Evolutionary conservation across 2,888 invertebrate species (phyloP).

Genomic region (Mesochorus sp.): DNA sequence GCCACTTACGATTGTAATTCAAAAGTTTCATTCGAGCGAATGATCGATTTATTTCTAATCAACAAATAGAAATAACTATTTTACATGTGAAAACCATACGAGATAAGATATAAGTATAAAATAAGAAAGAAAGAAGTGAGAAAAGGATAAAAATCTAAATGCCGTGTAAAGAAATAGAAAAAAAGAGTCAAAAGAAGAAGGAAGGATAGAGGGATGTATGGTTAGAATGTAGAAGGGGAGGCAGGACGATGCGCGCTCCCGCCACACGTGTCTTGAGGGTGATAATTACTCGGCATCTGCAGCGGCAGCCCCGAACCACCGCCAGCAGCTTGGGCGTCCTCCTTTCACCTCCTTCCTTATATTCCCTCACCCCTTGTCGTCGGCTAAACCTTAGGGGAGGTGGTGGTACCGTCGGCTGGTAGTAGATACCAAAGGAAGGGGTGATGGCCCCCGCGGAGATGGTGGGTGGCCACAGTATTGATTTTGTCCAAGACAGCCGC

Average conservation of each 20-base stretch:
- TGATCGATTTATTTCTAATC: not conserved
- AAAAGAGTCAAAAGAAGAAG: conserved; percentile 47
- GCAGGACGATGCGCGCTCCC: conserved; percentile 74
- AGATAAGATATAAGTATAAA: conserved; percentile 20
- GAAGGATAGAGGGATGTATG: conserved; percentile 62
- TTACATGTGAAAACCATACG: not conserved
- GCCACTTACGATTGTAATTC: no score
- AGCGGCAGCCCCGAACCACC: conserved; percentile 74
- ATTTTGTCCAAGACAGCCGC: conserved; percentile 82
- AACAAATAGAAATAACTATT: conserved; percentile 31
- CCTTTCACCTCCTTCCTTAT: conserved; percentile 73
- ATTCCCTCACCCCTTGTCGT: conserved; percentile 73
- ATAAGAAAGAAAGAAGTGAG: not conserved
- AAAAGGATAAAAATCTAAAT: conserved; percentile 35
- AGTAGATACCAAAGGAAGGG: conserved; percentile 71
- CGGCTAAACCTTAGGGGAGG: conserved; percentile 61
- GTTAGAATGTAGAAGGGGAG: conserved; percentile 41
- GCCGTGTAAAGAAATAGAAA: conserved; percentile 24
- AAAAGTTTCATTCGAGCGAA: no score
- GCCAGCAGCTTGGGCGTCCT: conserved; percentile 64
- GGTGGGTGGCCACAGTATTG: conserved; percentile 81
- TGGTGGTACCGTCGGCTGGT: conserved; percentile 63
- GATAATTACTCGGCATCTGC: conserved; percentile 82
- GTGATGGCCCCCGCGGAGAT: conserved; percentile 66
- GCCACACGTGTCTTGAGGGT: conserved; percentile 82